phyloP scores from a whole-genome alignment of 2,888 invertebrate genomes.

The Thymelicus acteon region DNA sequence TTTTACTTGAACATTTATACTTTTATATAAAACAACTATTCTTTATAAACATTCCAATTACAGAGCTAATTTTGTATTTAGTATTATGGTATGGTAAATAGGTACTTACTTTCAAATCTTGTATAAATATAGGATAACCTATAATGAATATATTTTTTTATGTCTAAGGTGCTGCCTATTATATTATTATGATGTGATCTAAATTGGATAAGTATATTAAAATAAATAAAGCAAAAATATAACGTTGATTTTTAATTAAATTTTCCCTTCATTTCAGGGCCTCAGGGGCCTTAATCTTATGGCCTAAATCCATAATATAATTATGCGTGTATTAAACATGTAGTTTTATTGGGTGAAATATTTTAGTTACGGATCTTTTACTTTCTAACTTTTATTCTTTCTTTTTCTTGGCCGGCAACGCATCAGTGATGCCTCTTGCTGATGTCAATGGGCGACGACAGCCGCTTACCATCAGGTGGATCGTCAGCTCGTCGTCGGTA shows the following conservation, averaged over 20 bases:
- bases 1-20: neutral
- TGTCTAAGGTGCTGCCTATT: neutral
- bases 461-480: too few relatives aligned
- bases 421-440: too few relatives aligned
- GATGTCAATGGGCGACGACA: too few relatives aligned
- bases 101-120: neutral
- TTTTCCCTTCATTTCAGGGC: too few relatives aligned
- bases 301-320: too few relatives aligned
- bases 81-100: neutral
- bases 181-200: neutral
- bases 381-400: too few relatives aligned
- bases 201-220: slow-evolving; percentile 4
- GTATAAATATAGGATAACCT: neutral
- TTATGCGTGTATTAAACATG: too few relatives aligned
- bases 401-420: too few relatives aligned
- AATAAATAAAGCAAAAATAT: neutral
- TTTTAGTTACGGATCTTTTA: too few relatives aligned
- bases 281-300: too few relatives aligned
- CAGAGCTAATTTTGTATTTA: neutral
- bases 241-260: neutral
- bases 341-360: too few relatives aligned
- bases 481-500: too few relatives aligned
- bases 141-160: neutral
- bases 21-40: neutral
- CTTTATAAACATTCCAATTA: neutral